Conservation (phyloP, 2,113 vertebrate species). For the Laterallus jamaicensis region DNA sequence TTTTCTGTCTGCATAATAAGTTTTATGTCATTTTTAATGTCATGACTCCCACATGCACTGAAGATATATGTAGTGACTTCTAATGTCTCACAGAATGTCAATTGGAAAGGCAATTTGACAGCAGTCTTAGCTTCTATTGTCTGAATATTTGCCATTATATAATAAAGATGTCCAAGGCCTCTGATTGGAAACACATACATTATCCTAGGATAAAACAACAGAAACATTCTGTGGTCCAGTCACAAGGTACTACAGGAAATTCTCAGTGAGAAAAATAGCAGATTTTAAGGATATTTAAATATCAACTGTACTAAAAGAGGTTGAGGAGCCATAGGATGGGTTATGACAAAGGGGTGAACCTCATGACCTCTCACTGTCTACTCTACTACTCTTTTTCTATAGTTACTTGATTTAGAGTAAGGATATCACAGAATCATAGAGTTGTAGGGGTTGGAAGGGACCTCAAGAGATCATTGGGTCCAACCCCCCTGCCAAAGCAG, state of each 20-base stretch:
- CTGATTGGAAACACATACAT: neutral
- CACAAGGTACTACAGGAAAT: neutral
- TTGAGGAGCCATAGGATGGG: neutral
- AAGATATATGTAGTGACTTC: conserved; percentile 44
- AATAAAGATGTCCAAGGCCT: neutral
- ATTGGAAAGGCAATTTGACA: conserved; percentile 15
- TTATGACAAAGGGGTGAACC: neutral
- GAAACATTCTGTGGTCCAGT: neutral
- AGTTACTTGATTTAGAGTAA: neutral
- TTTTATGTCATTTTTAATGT: conserved; percentile 68
- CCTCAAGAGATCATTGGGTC: too few relatives aligned
- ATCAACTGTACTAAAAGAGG: neutral
- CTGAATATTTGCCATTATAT: conserved; percentile 35
- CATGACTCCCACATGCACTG: conserved; percentile 41
- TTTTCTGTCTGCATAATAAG: conserved; percentile 62
- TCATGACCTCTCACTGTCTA: neutral
- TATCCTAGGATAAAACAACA: neutral
- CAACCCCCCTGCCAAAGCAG: too few relatives aligned
- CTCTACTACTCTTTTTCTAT: neutral
- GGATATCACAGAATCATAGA: neutral
- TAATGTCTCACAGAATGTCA: conserved; percentile 37
- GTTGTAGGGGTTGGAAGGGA: too few relatives aligned
- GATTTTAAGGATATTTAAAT: neutral
- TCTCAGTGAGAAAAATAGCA: neutral
- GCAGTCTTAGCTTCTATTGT: conserved; percentile 31